These are phyloP conservation scores for Lochmaea capreae DNA, from an alignment of 2,888 invertebrate species.

Conservation along the genomic window DNA sequence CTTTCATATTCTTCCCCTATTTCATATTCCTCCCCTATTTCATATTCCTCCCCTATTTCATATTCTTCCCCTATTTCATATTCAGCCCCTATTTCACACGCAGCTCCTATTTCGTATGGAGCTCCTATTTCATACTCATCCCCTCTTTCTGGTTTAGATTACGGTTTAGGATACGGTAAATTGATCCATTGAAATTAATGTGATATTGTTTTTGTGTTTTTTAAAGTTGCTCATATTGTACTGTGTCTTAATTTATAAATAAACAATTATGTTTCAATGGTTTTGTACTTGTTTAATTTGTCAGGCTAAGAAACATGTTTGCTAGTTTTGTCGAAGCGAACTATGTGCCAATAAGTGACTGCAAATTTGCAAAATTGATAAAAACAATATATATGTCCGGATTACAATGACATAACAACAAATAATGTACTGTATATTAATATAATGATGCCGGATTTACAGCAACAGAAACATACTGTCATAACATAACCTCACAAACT, in stretches of 20 bases:
- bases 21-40: constrained; percentile 30
- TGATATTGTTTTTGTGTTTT: constrained; percentile 28
- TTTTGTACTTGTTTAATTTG: background rate
- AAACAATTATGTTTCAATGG: constrained; percentile 6
- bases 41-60: constrained; percentile 24
- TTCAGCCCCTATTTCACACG: constrained; percentile 10
- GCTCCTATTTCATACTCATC: constrained; percentile 12
- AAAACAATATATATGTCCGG: too few species aligned
- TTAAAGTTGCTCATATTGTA: background rate
- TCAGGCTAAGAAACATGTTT: too few species aligned
- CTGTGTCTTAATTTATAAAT: constrained; percentile 9
- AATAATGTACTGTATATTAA: too few species aligned
- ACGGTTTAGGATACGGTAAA: constrained; percentile 44
- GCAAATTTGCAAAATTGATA: too few species aligned
- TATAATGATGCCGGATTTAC: too few species aligned
- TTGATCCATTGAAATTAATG: constrained; percentile 39
- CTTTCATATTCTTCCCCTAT: constrained; percentile 22
- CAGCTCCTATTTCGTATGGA: constrained; percentile 30
- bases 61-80: constrained; percentile 15
- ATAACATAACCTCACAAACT: too few species aligned
- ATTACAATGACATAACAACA: too few species aligned
- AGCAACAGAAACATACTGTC: too few species aligned
- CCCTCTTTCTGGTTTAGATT: constrained; percentile 37
- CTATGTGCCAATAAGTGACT: too few species aligned
- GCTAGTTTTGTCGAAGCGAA: too few species aligned